phyloP scores from a whole-genome alignment of 1,140 invertebrate genomes.

The Reticulitermes speratus region DNA sequence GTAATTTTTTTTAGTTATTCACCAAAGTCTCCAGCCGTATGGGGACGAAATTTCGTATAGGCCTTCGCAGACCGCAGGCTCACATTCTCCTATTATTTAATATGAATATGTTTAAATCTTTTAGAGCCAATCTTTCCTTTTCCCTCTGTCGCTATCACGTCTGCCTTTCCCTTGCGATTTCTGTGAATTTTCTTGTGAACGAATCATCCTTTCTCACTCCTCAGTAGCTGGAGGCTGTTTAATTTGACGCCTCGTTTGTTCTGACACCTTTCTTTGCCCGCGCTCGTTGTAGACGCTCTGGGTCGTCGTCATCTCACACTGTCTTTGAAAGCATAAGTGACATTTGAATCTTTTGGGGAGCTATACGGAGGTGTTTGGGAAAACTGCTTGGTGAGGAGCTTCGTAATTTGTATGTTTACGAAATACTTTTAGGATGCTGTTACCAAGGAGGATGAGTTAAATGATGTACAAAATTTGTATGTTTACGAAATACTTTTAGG shows the following conservation, averaged over 20 bases:
- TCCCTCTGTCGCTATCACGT: not conserved
- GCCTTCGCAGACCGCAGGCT: not conserved
- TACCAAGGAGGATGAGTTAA: no score
- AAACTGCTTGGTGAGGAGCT: no score
- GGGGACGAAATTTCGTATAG: no score
- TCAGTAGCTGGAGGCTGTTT: constrained; percentile 8
- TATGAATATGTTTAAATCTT: not conserved
- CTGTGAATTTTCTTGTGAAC: constrained; percentile 4
- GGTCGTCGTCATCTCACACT: no score
- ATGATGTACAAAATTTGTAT: no score
- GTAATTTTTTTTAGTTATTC: no score
- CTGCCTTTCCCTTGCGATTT: not conserved
- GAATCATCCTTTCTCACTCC: not conserved
- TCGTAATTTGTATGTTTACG: no score
- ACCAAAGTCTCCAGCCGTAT: no score
- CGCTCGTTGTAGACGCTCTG: no score
- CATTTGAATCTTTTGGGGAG: not conserved
- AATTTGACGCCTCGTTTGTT: constrained; percentile 15
- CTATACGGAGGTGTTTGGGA: no score
- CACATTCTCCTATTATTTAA: not conserved
- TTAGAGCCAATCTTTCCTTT: not conserved
- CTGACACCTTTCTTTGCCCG: not conserved
- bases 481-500: no score
- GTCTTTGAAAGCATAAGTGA: not conserved
- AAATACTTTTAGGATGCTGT: no score